Conservation (phyloP, 2,113 vertebrate genomes). For the human (Homo sapiens) region GRCh38 chr17:44742501-44743000, state of each 20-base stretch:
- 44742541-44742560: too few species aligned
- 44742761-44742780: too few species aligned
- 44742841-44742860: neutral
- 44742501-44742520: too few species aligned
- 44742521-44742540: too few species aligned
- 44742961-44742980: neutral
- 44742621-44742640: neutral
- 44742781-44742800: neutral
- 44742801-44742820: neutral
- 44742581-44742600: neutral
- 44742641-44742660: neutral
- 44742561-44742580: neutral
- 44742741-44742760: neutral
- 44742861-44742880: neutral
- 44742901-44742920: neutral
- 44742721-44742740: neutral
- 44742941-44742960: neutral
- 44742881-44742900: neutral
- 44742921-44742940: neutral
- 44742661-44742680: rapidly evolving
- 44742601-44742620: neutral
- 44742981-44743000: neutral
- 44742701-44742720: neutral
- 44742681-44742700: neutral
- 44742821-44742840: neutral